Percentiles rank a stretch among this genome's conserved stretches.
Evolutionary conservation across 2,797 vertebrate species (phyloP).

Genomic region (Labeo calbasu): DNA sequence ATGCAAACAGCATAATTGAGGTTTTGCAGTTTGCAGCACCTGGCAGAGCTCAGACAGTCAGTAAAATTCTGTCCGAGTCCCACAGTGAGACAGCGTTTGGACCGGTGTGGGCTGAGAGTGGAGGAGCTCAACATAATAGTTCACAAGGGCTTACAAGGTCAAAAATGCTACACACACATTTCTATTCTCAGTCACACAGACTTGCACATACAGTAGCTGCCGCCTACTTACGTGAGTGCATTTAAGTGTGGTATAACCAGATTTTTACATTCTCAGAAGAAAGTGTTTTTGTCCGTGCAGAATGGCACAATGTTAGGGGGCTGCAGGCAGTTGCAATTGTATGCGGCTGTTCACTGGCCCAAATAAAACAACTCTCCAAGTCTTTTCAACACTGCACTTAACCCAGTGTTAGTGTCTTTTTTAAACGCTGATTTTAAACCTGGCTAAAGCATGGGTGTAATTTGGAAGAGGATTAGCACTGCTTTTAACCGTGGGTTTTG

Average conservation of each 20-base stretch:
- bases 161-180: conserved; percentile 13
- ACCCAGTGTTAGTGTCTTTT: background rate
- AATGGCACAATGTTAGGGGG: conserved; percentile 1
- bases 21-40: background rate
- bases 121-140: conserved; percentile 16
- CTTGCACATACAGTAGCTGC: background rate
- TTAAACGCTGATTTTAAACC: background rate
- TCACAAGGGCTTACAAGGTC: conserved; percentile 28
- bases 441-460: background rate
- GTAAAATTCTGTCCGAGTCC: conserved; percentile 45
- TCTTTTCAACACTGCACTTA: background rate
- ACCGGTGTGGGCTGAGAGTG: background rate
- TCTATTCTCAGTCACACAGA: background rate
- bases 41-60: conserved; percentile 27
- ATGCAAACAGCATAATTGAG: background rate
- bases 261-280: background rate
- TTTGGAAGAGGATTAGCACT: background rate
- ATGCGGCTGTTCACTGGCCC: background rate
- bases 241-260: conserved; percentile 21
- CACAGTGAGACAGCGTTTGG: conserved; percentile 56
- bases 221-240: conserved; percentile 21
- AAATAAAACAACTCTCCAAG: background rate
- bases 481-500: background rate
- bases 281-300: background rate
- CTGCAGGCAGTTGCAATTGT: background rate